These are phyloP conservation scores for Amaurobius ferox DNA, from an alignment of 2,888 invertebrate species.

Conservation along the genomic window DNA sequence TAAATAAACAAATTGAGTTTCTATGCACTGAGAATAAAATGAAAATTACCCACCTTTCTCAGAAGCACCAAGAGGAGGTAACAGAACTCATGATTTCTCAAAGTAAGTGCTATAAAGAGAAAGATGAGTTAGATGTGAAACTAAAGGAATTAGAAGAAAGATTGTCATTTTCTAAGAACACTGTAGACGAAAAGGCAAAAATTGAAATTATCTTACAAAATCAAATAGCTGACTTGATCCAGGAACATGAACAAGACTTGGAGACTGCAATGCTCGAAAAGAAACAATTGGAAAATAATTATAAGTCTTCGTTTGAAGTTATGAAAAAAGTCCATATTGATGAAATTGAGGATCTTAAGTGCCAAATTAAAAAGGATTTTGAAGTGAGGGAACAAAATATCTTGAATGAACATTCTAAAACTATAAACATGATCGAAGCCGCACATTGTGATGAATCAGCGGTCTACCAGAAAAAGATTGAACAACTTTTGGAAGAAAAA, in stretches of 20 bases:
- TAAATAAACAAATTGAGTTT: conserved; percentile 30
- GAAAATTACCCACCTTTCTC: conserved; percentile 22
- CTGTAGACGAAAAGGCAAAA: conserved; percentile 34
- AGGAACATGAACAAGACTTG: conserved; percentile 50
- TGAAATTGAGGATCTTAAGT: conserved; percentile 24
- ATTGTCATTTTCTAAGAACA: conserved; percentile 6
- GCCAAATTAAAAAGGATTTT: conserved; percentile 5
- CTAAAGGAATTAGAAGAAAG: not conserved
- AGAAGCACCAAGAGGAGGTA: conserved; percentile 21
- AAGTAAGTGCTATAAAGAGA: not conserved
- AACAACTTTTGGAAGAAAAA: conserved; percentile 62
- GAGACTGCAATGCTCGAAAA: conserved; percentile 30
- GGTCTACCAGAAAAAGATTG: conserved; percentile 53
- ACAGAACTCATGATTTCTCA: not conserved
- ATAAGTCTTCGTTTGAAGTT: conserved; percentile 27
- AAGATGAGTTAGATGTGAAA: not conserved
- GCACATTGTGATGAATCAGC: conserved; percentile 43
- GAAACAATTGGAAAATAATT: conserved; percentile 34
- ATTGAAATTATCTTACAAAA: conserved; percentile 12
- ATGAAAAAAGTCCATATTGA: conserved; percentile 41
- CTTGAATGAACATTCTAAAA: conserved; percentile 35
- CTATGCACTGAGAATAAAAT: conserved; percentile 45
- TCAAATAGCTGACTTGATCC: conserved; percentile 27
- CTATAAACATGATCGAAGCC: conserved; percentile 22
- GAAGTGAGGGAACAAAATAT: conserved; percentile 25